Evolutionary conservation across 2,113 vertebrate species (phyloP), one percentile per base, ranked within the genome.

Genomic region (Gopherus evgoodei): DNA sequence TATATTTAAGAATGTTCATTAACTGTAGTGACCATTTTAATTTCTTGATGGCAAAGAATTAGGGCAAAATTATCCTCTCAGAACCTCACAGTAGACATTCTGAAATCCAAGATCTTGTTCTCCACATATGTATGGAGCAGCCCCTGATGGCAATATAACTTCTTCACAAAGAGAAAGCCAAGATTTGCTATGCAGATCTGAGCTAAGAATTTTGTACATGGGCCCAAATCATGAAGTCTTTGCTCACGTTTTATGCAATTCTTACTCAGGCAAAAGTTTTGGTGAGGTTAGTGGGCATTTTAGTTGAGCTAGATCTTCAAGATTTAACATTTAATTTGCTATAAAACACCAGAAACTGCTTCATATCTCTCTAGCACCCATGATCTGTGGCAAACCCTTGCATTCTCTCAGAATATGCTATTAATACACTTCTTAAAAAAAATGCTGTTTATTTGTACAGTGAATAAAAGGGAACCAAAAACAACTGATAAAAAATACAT

Each of bases 381-480:
- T 2, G 27, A 84, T 69, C 59, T 49, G 59, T 75, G 38, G 19
- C 38, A 91, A 97, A 91, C 49, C 44, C 56, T 78, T 53, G 50
- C 31, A 47, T 35, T 81, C 17, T 35, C 47, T 81, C 27, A 53
- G 31, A 81, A 53, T 53, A 50, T 52, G 17, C 42, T 38, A 29
- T 49, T 50, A 81, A 54, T 14, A 78, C 10, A 44, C 6, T 5
- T 22, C 53, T 53, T n/a, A 19, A 85, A 87, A 49, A 3, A 42
- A 62, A 88, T 0, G 0, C 44, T 31, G 62, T 31, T 91, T 31
- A 86, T 62, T 80, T 54, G 62, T 47, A 59, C 83, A 31, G 42
- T 4, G 5, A 50, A 84, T 65, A 86, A 93, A 72, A 83, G 12
- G 88, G 92, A 95, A 35, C 69, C 88, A 94, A 89, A 93, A 10